Evolutionary conservation across 2,113 vertebrate genomes (phyloP), one percentile per base, ranked within the genome.

Genomic region (Myotis davidii): DNA sequence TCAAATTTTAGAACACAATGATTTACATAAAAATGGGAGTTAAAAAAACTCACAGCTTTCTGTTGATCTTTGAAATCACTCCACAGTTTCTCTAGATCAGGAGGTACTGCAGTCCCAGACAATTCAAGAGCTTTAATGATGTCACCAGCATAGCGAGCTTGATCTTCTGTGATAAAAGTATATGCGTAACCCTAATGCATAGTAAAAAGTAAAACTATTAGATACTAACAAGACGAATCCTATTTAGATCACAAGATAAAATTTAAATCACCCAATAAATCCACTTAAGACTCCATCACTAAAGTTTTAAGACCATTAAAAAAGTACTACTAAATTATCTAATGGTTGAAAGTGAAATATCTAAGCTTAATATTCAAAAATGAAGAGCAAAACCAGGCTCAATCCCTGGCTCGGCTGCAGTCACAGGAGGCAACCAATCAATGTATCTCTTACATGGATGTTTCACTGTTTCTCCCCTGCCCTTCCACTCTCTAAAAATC

Each of bases 61-160:
- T 99, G 99, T 0, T 99, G 99, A 87, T 99, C 99, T 98, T 99
- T 99, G 97, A 99, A 99, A 84, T 99, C 99, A 85, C 97, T 98
- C 99, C 99, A 99, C 32, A 99, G 99, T 97, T 99, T 99, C 97
- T 99, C 99, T 83, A 99, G 98, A 87, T 99, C 99, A 69, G 98
- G 1, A 45, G 99, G 99, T 88, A 99, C 99, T 23, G 98, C 29
- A 59, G 99, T 99, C 27, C 99, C 99, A 0, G 99, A 99, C 82
- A 99, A 98, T 97, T 99, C 99, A 97, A 99, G 98, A 54, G 99
- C 99, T 97, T 99, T 99, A 96, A 99, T 99, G 97, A 99, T 99
- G 91, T 99, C 99, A 10, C 99, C 99, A 42, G 99, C 99, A 67
- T 99, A 99, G 1, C 99, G 99, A 52, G 98, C 99, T 97, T 99